Percentiles rank a stretch among this genome's conserved stretches.
phyloP scores from a whole-genome alignment of 2,888 invertebrate species.

The Vesta saturnalis region DNA sequence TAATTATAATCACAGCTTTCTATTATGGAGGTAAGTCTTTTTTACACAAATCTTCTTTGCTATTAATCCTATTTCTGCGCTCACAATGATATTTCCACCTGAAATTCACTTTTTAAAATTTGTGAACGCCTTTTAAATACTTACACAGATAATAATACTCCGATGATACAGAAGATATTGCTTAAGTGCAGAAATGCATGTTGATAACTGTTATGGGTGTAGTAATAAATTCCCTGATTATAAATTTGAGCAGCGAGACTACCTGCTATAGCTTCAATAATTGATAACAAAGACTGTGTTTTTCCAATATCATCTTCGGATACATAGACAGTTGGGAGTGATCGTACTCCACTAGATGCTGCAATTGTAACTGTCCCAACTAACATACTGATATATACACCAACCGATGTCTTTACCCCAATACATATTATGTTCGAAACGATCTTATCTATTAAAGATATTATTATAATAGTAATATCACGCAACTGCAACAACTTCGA shows the following conservation, averaged over 20 bases:
- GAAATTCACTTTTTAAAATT: background rate
- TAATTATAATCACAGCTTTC: background rate
- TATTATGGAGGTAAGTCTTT: slow-evolving; percentile 3
- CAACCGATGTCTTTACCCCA: slow-evolving; percentile 50
- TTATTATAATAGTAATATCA: slow-evolving; percentile 58
- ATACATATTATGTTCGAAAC: slow-evolving; percentile 59
- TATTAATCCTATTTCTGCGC: background rate
- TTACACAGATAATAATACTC: background rate
- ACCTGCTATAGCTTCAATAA: slow-evolving; percentile 68
- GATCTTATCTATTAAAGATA: slow-evolving; percentile 61
- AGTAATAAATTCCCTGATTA: slow-evolving; percentile 65
- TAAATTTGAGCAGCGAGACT: slow-evolving; percentile 68
- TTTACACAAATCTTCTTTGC: background rate
- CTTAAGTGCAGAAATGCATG: slow-evolving; percentile 70
- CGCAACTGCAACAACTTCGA: slow-evolving; percentile 56
- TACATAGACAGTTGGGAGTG: slow-evolving; percentile 59
- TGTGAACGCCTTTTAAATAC: background rate
- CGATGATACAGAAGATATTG: slow-evolving; percentile 55
- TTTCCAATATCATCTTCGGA: slow-evolving; percentile 59
- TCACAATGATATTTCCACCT: background rate
- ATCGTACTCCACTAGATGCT: slow-evolving; percentile 56
- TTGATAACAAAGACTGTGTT: slow-evolving; percentile 67
- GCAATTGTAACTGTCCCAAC: slow-evolving; percentile 57
- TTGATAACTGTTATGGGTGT: slow-evolving; percentile 64
- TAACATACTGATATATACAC: slow-evolving; percentile 44